Percentiles rank a stretch among this genome's conserved stretches.
Conservation (phyloP, 2,888 invertebrate species). For the Apomyelois bistriatella region DNA sequence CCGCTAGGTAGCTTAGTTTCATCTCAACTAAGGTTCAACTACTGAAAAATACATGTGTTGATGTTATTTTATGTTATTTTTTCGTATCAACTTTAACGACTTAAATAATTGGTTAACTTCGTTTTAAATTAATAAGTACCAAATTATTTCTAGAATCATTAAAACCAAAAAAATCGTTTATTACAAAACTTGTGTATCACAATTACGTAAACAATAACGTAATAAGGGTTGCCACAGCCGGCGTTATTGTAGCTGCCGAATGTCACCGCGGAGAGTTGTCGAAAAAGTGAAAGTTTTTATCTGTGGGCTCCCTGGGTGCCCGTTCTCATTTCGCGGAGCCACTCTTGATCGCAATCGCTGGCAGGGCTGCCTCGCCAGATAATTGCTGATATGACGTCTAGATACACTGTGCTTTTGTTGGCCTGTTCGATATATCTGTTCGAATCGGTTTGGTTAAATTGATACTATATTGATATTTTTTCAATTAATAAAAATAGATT, state of each 20-base stretch:
- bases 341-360: conserved; percentile 65
- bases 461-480: not conserved
- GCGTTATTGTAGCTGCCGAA: conserved; percentile 59
- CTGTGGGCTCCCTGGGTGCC: conserved; percentile 61
- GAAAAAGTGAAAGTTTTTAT: conserved; percentile 78
- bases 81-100: no score
- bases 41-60: no score
- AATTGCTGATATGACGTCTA: conserved; percentile 16
- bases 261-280: conserved; percentile 63
- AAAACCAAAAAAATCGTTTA: conserved; percentile 25
- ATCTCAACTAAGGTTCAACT: no score
- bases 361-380: conserved; percentile 42
- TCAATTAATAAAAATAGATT: not conserved
- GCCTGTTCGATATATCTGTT: conserved; percentile 10
- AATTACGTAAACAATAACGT: conserved; percentile 63
- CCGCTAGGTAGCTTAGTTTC: no score
- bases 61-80: no score
- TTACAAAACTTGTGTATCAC: conserved; percentile 54
- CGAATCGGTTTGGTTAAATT: not conserved
- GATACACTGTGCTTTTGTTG: conserved; percentile 25
- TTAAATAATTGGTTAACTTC: no score
- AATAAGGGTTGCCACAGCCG: conserved; percentile 60
- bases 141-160: no score
- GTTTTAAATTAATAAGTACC: no score
- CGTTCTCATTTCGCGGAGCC: conserved; percentile 68